Base-by-base conservation (phyloP, 1,140 invertebrate genomes). In the Archegozetes longisetosus region DNA sequence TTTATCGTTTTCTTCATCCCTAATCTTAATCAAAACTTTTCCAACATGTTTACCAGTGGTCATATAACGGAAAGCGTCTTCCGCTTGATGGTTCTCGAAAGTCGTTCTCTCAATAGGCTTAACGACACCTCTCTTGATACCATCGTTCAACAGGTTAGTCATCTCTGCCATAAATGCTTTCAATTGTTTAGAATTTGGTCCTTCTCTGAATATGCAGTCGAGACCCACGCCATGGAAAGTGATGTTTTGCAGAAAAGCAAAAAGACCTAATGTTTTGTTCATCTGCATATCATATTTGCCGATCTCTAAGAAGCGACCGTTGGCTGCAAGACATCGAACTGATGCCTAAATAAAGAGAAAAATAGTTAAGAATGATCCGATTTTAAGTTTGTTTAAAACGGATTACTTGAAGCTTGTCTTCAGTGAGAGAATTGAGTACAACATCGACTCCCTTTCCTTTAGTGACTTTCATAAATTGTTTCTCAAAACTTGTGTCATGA, bases 241-340 rank as follows among this genome's bases (percentile, higher is more conserved):
- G 2, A 88, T 87, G 69, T 97, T 97, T 69, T 92, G 94, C 64
- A 96, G 73, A 75, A 98, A 95, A 2, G 96, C 69, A 0, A 86
- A 79, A 92, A 98, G 96, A 17, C 92, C 91, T 72, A 94, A 70
- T 2, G 81, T 72, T 6, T 79, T 82, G 70, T 97, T 88, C 67
- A 92, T 92, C 3, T 87, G 88, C 28, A 98, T 73, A 76, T 98
- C 93, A 63, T 85, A 89, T 74, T 98, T 98, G 62, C 93, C 93
- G 66, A 98, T 97, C 76, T 98, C 93, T 26, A 95, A 76, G 76
- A 97, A 98, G 29, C 90, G 80, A 32, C 91, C 93, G 68, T 90
- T 86, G 48, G 82, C 75, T 0, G 87, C 88, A 29, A 97, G 72
- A 70, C 92, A 92, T 60, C 90, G 79, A 9, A 97, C 75, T 57